phyloP scores from a whole-genome alignment of 2,888 invertebrate genomes.

The Pyrochroa serraticornis region DNA sequence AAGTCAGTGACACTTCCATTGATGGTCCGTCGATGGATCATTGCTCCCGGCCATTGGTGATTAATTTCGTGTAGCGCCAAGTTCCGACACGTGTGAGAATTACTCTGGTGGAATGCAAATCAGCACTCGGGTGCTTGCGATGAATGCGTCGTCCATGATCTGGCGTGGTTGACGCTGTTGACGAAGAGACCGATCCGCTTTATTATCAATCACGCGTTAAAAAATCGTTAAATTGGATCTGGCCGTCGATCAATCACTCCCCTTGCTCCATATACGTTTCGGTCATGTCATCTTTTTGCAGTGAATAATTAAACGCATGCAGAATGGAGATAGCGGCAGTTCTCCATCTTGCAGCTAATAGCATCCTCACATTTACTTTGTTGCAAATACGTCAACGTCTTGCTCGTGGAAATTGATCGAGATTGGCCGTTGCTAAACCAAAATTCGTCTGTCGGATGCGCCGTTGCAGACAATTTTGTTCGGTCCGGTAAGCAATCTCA shows the following conservation, averaged over 20 bases:
- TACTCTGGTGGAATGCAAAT: slow-evolving; percentile 25
- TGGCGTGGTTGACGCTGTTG: too few relatives aligned
- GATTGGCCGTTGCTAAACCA: not conserved
- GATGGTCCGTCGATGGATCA: slow-evolving; percentile 7
- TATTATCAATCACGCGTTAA: slow-evolving; percentile 18
- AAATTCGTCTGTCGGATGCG: too few relatives aligned
- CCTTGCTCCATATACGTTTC: slow-evolving; percentile 1
- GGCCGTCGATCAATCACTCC: slow-evolving; percentile 17
- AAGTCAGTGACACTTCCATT: not conserved
- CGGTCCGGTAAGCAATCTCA: too few relatives aligned
- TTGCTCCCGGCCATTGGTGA: slow-evolving; percentile 7
- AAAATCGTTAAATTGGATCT: slow-evolving; percentile 3
- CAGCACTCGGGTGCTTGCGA: slow-evolving; percentile 2
- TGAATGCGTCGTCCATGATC: too few relatives aligned
- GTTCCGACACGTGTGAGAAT: slow-evolving; percentile 20
- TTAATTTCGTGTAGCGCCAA: slow-evolving; percentile 7
- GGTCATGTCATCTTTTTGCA: not conserved
- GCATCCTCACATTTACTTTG: not conserved
- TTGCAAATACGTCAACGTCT: too few relatives aligned
- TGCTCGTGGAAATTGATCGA: slow-evolving; percentile 5
- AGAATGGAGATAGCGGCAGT: slow-evolving; percentile 12
- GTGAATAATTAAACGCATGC: slow-evolving; percentile 6
- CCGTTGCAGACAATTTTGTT: too few relatives aligned
- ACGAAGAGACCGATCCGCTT: slow-evolving; percentile 1
- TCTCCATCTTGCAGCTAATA: slow-evolving; percentile 8